These are phyloP conservation scores for Himalopsyche japonica DNA, from an alignment of 2,888 invertebrate species.

Conservation along the genomic window DNA sequence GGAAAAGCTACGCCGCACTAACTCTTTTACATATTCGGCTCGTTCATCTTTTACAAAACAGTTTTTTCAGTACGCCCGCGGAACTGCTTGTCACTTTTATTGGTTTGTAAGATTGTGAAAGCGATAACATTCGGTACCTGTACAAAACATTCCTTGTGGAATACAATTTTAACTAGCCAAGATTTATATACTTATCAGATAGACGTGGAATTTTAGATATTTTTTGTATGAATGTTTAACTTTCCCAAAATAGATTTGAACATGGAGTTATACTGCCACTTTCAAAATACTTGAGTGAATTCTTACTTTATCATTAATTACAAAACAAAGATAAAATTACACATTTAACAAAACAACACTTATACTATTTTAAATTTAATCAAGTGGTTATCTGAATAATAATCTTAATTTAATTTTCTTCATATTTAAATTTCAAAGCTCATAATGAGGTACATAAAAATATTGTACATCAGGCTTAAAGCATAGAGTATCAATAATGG, in stretches of 20 bases:
- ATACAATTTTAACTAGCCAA: neutral
- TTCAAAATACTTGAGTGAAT: too few relatives aligned
- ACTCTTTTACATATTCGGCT: slow-evolving; percentile 24
- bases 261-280: too few relatives aligned
- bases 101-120: slow-evolving; percentile 8
- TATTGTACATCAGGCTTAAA: too few relatives aligned
- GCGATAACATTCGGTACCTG: neutral
- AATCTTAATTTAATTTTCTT: too few relatives aligned
- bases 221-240: neutral
- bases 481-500: too few relatives aligned
- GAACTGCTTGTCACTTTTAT: slow-evolving; percentile 21
- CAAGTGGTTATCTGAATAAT: too few relatives aligned
- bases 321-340: too few relatives aligned
- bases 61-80: slow-evolving; percentile 15
- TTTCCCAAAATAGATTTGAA: neutral
- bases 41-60: slow-evolving; percentile 28
- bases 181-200: neutral
- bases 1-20: neutral
- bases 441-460: too few relatives aligned
- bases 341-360: too few relatives aligned
- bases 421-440: too few relatives aligned
- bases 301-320: too few relatives aligned
- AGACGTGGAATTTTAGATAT: neutral
- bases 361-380: too few relatives aligned
- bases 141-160: neutral